A percentile compares a stretch with the other conserved stretches of the same genome.
phyloP scores from a whole-genome alignment of 2,888 invertebrate genomes.

The Cheilosia soror region DNA sequence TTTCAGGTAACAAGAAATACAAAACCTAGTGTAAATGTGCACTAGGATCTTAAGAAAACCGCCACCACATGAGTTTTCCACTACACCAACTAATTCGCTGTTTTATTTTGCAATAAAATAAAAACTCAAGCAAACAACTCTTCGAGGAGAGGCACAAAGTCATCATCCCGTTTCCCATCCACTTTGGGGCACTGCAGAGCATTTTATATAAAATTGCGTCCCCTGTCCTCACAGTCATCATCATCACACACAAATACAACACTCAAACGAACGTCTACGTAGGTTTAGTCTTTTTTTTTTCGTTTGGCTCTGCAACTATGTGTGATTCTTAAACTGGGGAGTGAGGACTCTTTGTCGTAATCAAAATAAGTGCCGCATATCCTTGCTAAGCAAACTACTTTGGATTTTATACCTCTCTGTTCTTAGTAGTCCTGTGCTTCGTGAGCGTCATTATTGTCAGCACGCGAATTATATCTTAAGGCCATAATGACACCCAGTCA shows the following conservation, averaged over 20 bases:
- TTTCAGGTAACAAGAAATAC: not conserved
- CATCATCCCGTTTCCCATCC: constrained; percentile 37
- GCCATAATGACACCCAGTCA: constrained; percentile 29
- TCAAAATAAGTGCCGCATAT: constrained; percentile 67
- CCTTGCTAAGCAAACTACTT: constrained; percentile 34
- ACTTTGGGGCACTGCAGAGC: constrained; percentile 17
- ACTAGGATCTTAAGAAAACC: constrained; percentile 21
- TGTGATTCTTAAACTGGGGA: constrained; percentile 12
- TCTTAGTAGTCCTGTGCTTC: constrained; percentile 25
- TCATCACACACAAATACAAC: not conserved
- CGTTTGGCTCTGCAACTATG: not conserved
- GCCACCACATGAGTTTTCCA: constrained; percentile 11
- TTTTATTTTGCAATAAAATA: constrained; percentile 37
- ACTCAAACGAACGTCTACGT: constrained; percentile 29
- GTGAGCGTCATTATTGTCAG: constrained; percentile 57
- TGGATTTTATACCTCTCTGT: constrained; percentile 39
- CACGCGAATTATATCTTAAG: constrained; percentile 63
- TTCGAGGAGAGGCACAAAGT: constrained; percentile 12
- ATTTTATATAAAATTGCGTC: constrained; percentile 2
- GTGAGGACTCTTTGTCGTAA: constrained; percentile 47
- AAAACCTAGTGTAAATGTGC: constrained; percentile 30
- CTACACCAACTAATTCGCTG: constrained; percentile 34
- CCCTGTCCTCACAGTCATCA: not conserved
- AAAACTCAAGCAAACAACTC: constrained; percentile 17
- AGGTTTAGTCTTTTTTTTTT: constrained; percentile 14